Evolutionary conservation across 2,888 invertebrate genomes (phyloP).

Genomic region (Thera obeliscata): DNA sequence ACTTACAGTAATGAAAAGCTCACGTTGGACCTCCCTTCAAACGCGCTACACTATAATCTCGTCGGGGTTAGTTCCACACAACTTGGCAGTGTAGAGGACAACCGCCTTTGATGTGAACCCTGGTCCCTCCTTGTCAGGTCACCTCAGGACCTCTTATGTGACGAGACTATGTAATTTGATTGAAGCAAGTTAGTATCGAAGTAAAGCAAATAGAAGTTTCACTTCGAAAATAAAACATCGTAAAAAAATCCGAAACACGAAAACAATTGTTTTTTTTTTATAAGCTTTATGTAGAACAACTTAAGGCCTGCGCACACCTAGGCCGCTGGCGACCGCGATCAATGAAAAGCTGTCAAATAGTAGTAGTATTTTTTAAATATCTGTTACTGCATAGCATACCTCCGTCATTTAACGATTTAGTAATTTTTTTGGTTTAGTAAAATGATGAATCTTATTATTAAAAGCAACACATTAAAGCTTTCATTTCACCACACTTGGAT

Average conservation of each 20-base stretch:
- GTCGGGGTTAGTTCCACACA: constrained; percentile 16
- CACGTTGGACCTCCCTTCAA: constrained; percentile 6
- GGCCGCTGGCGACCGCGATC: no score
- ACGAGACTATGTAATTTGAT: neutral
- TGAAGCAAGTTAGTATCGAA: neutral
- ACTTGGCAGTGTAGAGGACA: constrained; percentile 22
- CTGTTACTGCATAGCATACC: no score
- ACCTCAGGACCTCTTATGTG: constrained; percentile 12
- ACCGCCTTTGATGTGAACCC: constrained; percentile 29
- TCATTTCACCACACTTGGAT: no score
- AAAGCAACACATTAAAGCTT: no score
- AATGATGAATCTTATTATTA: no score
- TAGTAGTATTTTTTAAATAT: no score
- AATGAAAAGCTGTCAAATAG: no score
- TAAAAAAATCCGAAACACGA: neutral
- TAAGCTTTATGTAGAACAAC: neutral
- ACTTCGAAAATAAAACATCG: neutral
- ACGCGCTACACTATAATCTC: constrained; percentile 15
- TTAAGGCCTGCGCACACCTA: no score
- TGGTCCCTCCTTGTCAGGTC: constrained; percentile 5
- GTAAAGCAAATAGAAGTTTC: no score
- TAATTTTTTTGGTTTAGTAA: no score
- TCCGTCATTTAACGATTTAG: no score
- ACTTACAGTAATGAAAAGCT: neutral
- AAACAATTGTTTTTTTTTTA: neutral